Conservation (phyloP, 2,888 invertebrate species). For the Smittia sp. region DNA sequence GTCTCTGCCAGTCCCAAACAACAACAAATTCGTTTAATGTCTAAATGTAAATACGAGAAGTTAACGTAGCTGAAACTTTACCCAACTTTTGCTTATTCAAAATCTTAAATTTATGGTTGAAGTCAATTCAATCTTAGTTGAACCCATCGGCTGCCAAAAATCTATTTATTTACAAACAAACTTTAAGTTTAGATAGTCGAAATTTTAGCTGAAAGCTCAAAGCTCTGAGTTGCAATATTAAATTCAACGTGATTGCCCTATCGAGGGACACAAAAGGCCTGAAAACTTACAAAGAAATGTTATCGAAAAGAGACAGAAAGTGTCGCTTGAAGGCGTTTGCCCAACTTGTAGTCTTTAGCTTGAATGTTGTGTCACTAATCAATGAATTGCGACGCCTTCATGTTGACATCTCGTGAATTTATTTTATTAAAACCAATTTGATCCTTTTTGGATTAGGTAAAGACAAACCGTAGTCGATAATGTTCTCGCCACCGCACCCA, state of each 20-base stretch:
- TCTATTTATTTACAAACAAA: neutral
- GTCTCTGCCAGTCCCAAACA: too few relatives aligned
- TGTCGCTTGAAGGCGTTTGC: neutral
- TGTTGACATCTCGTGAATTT: neutral
- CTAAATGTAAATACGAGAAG: neutral
- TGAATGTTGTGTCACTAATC: neutral
- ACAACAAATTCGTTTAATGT: neutral
- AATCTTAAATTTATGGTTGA: neutral
- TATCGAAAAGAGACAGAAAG: neutral
- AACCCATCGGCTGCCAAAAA: constrained; percentile 11
- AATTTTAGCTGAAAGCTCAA: neutral
- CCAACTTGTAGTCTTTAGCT: neutral
- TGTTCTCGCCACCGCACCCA: neutral
- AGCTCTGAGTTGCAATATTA: neutral
- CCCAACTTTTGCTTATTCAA: neutral
- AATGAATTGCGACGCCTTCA: neutral
- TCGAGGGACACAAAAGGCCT: neutral
- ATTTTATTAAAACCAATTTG: neutral
- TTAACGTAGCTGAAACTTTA: neutral
- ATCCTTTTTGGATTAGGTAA: neutral
- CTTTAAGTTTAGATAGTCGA: neutral
- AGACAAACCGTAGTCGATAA: neutral
- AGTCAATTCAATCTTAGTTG: neutral
- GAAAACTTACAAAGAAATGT: constrained; percentile 1
- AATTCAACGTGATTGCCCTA: neutral